phyloP scores from a whole-genome alignment of 2,113 vertebrate genomes.

The Saimiri boliviensis region DNA sequence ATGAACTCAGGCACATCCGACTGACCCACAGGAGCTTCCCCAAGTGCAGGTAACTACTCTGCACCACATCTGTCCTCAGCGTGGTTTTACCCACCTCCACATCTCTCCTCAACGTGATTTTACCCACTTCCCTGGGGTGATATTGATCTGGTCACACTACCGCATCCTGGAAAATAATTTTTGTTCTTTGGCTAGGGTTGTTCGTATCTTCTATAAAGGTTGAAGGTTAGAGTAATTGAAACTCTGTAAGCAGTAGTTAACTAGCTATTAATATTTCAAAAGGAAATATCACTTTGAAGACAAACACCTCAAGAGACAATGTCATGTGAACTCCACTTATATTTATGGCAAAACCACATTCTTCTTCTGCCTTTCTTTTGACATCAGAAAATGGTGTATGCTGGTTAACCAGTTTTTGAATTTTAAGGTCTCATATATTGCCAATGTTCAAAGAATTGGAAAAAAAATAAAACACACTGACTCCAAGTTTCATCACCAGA shows the following conservation, averaged over 20 bases:
- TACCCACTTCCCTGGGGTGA: background rate
- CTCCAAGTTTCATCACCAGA: background rate
- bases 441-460: background rate
- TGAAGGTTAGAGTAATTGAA: background rate
- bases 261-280: background rate
- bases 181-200: background rate
- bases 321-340: background rate
- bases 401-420: background rate
- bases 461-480: background rate
- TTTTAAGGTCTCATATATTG: background rate
- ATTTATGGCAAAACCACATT: background rate
- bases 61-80: rapidly evolving
- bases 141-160: background rate
- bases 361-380: background rate
- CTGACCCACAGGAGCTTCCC: background rate
- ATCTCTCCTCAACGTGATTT: background rate
- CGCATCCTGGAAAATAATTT: background rate
- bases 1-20: rapidly evolving
- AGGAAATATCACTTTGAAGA: constrained; percentile 26
- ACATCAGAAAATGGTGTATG: background rate
- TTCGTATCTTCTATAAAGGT: background rate
- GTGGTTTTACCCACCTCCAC: background rate
- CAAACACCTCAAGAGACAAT: background rate
- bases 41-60: background rate
- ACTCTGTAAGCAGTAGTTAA: background rate